Percentiles rank a stretch among this genome's conserved stretches.
Conservation (phyloP, 2,113 vertebrate genomes). For the Piprites chloris region DNA sequence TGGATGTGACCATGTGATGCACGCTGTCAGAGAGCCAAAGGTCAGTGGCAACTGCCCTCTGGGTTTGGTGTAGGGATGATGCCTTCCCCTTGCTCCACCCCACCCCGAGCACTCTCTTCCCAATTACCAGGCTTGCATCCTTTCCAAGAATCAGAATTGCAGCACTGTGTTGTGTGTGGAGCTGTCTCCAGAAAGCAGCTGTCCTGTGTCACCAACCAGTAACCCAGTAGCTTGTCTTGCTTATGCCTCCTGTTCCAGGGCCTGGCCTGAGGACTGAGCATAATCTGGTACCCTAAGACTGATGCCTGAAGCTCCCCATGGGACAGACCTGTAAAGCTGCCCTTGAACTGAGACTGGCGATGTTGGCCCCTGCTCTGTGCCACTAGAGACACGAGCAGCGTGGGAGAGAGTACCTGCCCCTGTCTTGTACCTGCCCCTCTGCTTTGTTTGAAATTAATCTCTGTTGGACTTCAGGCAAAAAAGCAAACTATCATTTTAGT, state of each 20-base stretch:
- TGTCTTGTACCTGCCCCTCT: background rate
- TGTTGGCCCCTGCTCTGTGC: background rate
- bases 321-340: background rate
- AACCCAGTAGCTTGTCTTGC: background rate
- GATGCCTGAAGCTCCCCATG: background rate
- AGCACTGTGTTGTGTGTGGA: background rate
- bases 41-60: background rate
- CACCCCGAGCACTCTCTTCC: background rate
- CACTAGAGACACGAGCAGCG: background rate
- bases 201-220: background rate
- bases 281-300: accelerated
- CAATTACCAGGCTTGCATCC: background rate
- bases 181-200: background rate
- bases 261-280: background rate
- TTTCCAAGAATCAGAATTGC: background rate
- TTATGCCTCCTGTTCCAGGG: background rate
- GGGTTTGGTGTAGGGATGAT: background rate
- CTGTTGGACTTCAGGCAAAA: background rate
- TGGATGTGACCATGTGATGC: background rate
- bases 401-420: background rate
- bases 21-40: background rate
- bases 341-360: background rate
- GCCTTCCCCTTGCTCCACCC: background rate
- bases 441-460: background rate
- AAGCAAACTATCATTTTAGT: background rate